phyloP scores from a whole-genome alignment of 2,888 invertebrate genomes.

The Aelia acuminata region DNA sequence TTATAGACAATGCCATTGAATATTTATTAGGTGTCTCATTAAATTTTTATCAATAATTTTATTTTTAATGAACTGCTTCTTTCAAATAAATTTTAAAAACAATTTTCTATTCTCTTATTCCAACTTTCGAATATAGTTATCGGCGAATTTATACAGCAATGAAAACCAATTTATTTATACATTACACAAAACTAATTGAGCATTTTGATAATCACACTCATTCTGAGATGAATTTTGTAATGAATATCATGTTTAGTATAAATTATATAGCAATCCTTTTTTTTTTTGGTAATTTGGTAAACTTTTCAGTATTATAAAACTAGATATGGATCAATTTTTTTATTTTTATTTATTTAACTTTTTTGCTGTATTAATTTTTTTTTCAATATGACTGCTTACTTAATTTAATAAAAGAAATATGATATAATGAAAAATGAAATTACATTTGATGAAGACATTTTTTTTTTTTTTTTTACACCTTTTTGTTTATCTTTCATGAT shows the following conservation, averaged over 20 bases:
- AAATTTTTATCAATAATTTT: too few relatives aligned
- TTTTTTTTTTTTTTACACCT: not conserved
- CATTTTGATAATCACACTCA: too few relatives aligned
- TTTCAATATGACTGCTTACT: not conserved
- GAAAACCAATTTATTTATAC: too few relatives aligned
- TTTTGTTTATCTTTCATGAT: not conserved
- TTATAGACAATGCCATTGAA: too few relatives aligned
- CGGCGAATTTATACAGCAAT: not conserved
- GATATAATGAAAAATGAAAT: not conserved
- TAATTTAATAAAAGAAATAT: not conserved
- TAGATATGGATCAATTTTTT: not conserved
- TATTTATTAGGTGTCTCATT: too few relatives aligned
- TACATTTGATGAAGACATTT: not conserved
- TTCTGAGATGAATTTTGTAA: not conserved
- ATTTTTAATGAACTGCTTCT: too few relatives aligned
- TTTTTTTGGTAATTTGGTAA: not conserved
- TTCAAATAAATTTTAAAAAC: not conserved
- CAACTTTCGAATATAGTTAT: not conserved
- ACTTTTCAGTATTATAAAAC: not conserved
- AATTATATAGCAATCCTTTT: too few relatives aligned
- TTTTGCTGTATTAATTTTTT: not conserved
- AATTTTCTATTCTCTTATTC: not conserved
- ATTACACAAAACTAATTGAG: too few relatives aligned
- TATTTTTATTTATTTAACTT: too few relatives aligned
- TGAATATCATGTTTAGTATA: not conserved